These are phyloP conservation scores for Apteryx owenii DNA, from an alignment of 2,113 vertebrate species.

Conservation along the genomic window DNA sequence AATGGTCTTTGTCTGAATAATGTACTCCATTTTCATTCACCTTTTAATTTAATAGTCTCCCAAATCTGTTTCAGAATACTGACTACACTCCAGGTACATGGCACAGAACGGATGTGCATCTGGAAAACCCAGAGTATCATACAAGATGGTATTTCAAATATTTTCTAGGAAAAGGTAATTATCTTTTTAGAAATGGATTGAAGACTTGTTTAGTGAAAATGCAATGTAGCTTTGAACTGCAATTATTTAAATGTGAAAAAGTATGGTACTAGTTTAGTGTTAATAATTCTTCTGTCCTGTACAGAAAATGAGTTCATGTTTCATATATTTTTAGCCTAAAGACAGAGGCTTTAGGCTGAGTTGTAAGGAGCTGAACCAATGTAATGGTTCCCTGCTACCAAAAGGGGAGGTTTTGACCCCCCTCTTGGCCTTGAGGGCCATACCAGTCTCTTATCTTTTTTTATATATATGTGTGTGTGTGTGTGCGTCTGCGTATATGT, in stretches of 20 bases:
- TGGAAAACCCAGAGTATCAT: slow-evolving; percentile 99
- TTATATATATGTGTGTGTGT: neutral
- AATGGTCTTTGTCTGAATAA: neutral
- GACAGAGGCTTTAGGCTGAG: neutral
- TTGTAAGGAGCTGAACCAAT: neutral
- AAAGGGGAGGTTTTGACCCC: neutral
- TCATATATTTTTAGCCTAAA: neutral
- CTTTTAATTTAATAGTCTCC: neutral
- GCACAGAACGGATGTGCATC: slow-evolving; percentile 97
- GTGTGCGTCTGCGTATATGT: no score
- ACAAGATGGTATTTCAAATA: slow-evolving; percentile 99
- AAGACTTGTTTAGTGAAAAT: neutral
- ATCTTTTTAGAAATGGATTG: neutral
- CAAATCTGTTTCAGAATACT: slow-evolving; percentile 80
- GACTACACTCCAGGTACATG: slow-evolving; percentile 90
- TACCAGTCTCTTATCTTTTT: accelerated
- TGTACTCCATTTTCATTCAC: neutral
- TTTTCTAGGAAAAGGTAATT: slow-evolving; percentile 97
- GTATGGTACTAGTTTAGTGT: neutral
- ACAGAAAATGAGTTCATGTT: neutral
- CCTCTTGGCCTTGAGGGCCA: neutral
- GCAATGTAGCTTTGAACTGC: neutral
- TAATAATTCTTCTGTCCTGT: neutral
- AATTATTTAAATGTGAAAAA: neutral
- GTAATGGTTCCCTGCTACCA: neutral